Conservation (phyloP, 2,888 invertebrate genomes). For the Allophyes oxyacanthae region DNA sequence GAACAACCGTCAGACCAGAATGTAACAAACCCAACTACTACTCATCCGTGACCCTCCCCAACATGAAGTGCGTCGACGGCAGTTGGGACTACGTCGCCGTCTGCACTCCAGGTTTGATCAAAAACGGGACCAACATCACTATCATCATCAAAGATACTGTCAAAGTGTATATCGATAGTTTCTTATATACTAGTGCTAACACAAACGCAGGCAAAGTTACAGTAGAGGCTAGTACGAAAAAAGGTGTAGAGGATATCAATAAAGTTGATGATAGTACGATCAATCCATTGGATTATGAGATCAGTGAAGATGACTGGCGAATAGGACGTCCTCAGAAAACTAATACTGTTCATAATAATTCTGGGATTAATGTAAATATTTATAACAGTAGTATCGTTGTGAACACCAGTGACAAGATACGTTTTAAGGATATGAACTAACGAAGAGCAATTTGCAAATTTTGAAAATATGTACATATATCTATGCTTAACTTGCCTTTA, state of each 20-base stretch:
- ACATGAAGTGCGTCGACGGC: constrained; percentile 70
- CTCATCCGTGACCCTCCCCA: constrained; percentile 49
- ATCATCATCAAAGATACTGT: constrained; percentile 68
- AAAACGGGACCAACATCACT: constrained; percentile 70
- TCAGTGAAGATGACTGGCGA: constrained; percentile 67
- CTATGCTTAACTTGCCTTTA: too few species aligned
- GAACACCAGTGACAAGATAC: constrained; percentile 46
- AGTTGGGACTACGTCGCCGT: constrained; percentile 67
- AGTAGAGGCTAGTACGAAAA: background rate
- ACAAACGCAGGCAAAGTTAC: constrained; percentile 2
- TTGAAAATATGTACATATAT: too few species aligned
- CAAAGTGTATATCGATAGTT: constrained; percentile 59
- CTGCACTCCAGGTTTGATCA: constrained; percentile 73
- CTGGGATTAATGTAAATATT: constrained; percentile 55
- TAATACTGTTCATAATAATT: constrained; percentile 10
- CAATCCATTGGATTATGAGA: constrained; percentile 57
- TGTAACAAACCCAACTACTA: constrained; percentile 73
- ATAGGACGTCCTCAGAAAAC: constrained; percentile 46
- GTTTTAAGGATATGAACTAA: constrained; percentile 34
- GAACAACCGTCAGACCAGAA: constrained; percentile 62
- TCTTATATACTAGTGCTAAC: constrained; percentile 30
- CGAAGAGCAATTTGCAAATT: too few species aligned
- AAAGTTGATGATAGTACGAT: constrained; percentile 24
- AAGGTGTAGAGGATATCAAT: constrained; percentile 15
- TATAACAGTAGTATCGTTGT: constrained; percentile 60